Percentiles rank a stretch among this genome's conserved stretches.
These are phyloP conservation scores for Rhynchophorus ferrugineus DNA, from an alignment of 1,140 invertebrate species.

Conservation along the genomic window DNA sequence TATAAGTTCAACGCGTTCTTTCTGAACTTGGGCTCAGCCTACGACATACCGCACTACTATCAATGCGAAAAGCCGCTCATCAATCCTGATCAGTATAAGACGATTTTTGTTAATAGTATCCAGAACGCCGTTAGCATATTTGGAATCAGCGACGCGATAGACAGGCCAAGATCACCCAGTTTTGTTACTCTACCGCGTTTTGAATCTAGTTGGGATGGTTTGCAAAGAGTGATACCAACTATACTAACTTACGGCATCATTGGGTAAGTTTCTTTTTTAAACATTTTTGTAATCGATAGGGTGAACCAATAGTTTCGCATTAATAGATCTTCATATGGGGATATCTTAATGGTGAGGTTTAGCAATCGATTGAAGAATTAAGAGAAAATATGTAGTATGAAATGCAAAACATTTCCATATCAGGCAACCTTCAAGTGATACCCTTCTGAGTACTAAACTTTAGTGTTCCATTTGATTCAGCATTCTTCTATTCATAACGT, in stretches of 20 bases:
- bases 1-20: conserved; percentile 85
- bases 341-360: too few relatives aligned
- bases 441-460: too few relatives aligned
- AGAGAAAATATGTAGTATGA: too few relatives aligned
- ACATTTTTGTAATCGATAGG: too few relatives aligned
- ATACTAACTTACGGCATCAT: conserved; percentile 76
- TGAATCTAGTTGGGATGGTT: conserved; percentile 79
- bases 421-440: too few relatives aligned
- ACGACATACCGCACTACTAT: conserved; percentile 81
- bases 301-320: too few relatives aligned
- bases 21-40: conserved; percentile 80
- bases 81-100: conserved; percentile 77
- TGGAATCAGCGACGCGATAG: conserved; percentile 75
- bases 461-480: too few relatives aligned
- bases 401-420: too few relatives aligned
- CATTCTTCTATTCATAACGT: too few relatives aligned
- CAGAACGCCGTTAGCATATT: conserved; percentile 60
- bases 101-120: conserved; percentile 58
- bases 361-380: too few relatives aligned
- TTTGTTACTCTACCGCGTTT: conserved; percentile 83
- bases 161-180: conserved; percentile 71
- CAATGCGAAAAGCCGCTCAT: conserved; percentile 61
- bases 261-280: conserved; percentile 46
- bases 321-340: too few relatives aligned
- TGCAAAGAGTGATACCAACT: conserved; percentile 77